Evolutionary conservation across 64 coral and sea anemone genomes (phyloP), one percentile per base, ranked within the genome.

Genomic region (Dendrophyllia cribrosa): DNA sequence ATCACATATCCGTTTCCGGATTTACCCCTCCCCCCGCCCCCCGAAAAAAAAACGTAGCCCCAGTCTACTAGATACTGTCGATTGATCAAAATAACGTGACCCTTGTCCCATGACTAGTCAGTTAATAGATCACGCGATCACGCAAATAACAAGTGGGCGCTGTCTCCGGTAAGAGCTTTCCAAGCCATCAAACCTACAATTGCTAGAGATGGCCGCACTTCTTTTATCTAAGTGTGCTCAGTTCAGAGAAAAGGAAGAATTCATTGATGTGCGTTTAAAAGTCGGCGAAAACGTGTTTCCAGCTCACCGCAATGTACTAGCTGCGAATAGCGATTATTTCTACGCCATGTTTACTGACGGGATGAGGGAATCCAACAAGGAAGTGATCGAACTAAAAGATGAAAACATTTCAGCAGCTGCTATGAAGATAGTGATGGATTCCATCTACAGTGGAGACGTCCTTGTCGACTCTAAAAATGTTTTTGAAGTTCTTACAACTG

Each of bases 241-340:
- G 49, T 76, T 76, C 20, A 16, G 74, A 52, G 74, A 76, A 7
- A 6, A 7, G 22, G 65, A 45, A 6, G 83, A 92, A 70, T 77
- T 80, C 66, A 92, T 90, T 76, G 94, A 96, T 75, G 89, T 96
- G 7, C 56, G 72, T 67, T 58, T 95, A 12, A 95, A 87, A 80
- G 93, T 91, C 59, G 88, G 72, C 20, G 45, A 91, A 4, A 70
- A 91, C 4, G 11, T 34, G 48, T 87, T 95, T 67, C 67, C 87
- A 20, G 88, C 65, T 77, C 93, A 95, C 67, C 87, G 88, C 7
- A 81, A 62, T 24, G 81, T 95, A 70, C 88, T 95, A 6, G 88
- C 93, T 58, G 93, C 93, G 26, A 79, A 89, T 79, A 91, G 88
- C 25, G 78, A 88, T 86, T 95, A 95, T 95, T 95, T 95, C 56